Evolutionary conservation across 2,797 vertebrate species (phyloP), one percentile per base, ranked within the genome.

Genomic region (Neostethus bicornis): DNA sequence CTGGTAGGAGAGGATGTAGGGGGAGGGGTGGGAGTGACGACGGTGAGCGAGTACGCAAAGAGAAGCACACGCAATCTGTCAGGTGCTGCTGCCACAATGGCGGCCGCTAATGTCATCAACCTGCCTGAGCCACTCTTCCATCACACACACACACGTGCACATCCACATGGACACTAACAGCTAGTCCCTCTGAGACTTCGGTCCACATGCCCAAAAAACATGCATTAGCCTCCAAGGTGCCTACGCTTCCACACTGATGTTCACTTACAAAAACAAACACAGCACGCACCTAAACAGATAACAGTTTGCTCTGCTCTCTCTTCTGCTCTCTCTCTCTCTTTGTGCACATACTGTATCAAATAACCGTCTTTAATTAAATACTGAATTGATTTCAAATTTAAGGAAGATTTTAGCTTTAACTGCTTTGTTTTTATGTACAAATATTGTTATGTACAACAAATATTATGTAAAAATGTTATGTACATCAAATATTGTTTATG

Each of bases 61-160:
- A 51, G 59, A 67, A 66, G 70, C 70, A 83, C 87, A 86, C 85
- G 84, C 86, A 50, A 86, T 79, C 75, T 74, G 84, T 86, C 85
- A 85, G 86, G 85, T 83, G 83, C 79, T 77, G 73, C 74, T 80
- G 80, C 77, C 66, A 65, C 58, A 72, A 80, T 35, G 59, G 65
- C 71, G 75, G 83, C 44, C 39, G 52, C 59, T 70, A 60, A 79
- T 75, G 81, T 79, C 75, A 63, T 73, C 74, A 73, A 73, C 76
- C 68, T 77, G 62, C 49, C 44, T 64, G 66, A 51, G 45, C 70
- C 1, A 21, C 63, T 56, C 14, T 16, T 47, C 34, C 65, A 10
- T n/a, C 51, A 8, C 45, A 25, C 49, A 26, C 44, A 45, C 35
- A 11, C 49, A 46, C 49, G 55, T 31, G 24, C 26, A 45, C 37